Base-by-base conservation (phyloP, 2,797 vertebrate species). In the Cossypha niveicapilla region DNA sequence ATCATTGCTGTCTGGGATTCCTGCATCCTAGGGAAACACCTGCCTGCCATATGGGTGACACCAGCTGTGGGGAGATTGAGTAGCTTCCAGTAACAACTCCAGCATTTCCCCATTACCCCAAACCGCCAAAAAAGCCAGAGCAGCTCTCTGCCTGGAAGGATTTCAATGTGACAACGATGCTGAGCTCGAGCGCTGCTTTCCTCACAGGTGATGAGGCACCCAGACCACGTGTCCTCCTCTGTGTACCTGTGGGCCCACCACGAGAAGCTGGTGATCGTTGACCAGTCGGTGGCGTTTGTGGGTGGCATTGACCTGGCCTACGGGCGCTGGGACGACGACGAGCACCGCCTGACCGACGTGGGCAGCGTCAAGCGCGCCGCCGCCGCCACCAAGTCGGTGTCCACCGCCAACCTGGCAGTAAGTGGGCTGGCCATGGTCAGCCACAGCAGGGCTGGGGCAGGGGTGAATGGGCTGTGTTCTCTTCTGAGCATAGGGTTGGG, bases 241-340 rank as follows among this genome's bases (percentile, higher is more conserved):
- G 99, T 99, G 30, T 99, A 99, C 88, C 97, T 99, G 67, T 99
- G 99, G 99, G 99, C 99, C 19, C 99, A 99, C 79, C 99, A 99
- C 1, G 99, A 99, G 98, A 99, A 99, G 95, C 98, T 99, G 4
- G 97, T 99, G n/a, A 96, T 99, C 2, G 92, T 99, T 4, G 99
- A 99, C 97, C 99, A 99, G 75, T 99, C 99, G 0, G 98, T 99
- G 94, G 99, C 98, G 2, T 99, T 99, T 6, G 98, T 99, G 65
- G 99, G 99, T 0, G 99, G 99, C 67, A 99, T 99, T 0, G 99
- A 99, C 97, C 96, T 99, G 94, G 99, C 99, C 0, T 99, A 99
- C 1, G 99, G 99, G 19, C 98, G 99, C 76, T 99, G 99, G 99
- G 99, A 99, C 12, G 99, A 99, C 71, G 32, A 91, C 0, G 98